Evolutionary conservation across 1,140 invertebrate species (phyloP), one percentile per base, ranked within the genome.

Genomic region (Microplitis mediator): DNA sequence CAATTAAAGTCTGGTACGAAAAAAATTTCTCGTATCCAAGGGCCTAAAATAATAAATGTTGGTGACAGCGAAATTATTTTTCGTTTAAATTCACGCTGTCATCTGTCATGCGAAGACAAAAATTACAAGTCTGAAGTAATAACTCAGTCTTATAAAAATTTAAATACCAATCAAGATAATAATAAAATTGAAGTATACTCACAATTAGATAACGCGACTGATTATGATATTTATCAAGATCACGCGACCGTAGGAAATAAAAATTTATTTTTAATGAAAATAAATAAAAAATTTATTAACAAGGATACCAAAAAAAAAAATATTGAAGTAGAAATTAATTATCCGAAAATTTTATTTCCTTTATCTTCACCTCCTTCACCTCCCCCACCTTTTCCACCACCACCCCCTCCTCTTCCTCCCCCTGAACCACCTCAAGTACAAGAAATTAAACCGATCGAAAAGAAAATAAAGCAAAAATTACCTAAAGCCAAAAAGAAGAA

Each of bases 271-370:
- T 67, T 85, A 62, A 52, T 87, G 9, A 79, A 72, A 3, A 76
- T 86, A 36, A 84, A 85, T 54, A 86, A 84, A 64, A 82, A 81
- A 34, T 65, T 74, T 0, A 72, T 79, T 5, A 32, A 13, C 0
- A 23, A 51, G 1, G 78, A 77, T 2, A 52, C 76, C 23, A 80
- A 76, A 58, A 76, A 77, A 13, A 77, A 75, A 34, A 84, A 86
- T 34, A 45, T 87, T 13, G 86, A 87, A 60, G 58, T 87, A 4
- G 84, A 87, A 62, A 56, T 86, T 34, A 79, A 77, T 45, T 85
- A 84, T 4, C 84, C 85, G 3, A 86, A 79, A 58, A 78, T 75
- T 3, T 84, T 79, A 58, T 77, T 71, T 65, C 23, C 23, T 71
- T 77, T 16, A 76, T 69, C 69, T 3, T 39, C 61, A 34, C 1